These are phyloP conservation scores for Thermophis baileyi DNA, from an alignment of 2,113 vertebrate genomes.

Conservation along the genomic window DNA sequence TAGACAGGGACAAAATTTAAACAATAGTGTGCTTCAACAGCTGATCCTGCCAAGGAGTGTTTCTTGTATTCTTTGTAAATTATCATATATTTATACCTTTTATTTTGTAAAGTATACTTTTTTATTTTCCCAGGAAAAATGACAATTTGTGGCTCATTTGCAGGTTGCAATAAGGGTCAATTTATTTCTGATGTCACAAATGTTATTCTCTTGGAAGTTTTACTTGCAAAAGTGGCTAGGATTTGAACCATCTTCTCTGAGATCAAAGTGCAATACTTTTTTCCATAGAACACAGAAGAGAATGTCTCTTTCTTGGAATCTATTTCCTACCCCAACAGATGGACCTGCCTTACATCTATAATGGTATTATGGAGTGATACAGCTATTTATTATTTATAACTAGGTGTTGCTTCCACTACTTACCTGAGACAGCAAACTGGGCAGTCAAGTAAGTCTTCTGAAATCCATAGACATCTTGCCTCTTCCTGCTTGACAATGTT, in stretches of 20 bases:
- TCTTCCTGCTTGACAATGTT: slow-evolving; percentile 8
- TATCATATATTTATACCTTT: too few species aligned
- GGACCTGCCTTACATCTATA: background rate
- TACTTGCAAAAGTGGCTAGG: background rate
- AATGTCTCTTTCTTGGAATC: background rate
- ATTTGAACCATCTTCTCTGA: background rate
- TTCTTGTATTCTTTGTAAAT: too few species aligned
- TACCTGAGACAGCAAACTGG: slow-evolving; percentile 29
- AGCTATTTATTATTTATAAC: background rate
- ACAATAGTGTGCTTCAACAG: too few species aligned
- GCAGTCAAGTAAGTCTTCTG: slow-evolving; percentile 23
- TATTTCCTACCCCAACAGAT: background rate
- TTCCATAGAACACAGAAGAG: background rate
- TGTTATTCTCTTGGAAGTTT: too few species aligned
- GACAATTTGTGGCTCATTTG: too few species aligned
- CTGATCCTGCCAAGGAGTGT: too few species aligned
- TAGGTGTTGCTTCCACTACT: background rate
- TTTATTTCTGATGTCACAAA: too few species aligned
- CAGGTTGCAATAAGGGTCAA: too few species aligned
- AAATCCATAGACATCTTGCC: slow-evolving; percentile 4
- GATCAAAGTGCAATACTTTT: background rate
- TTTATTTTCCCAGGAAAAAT: too few species aligned
- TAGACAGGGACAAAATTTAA: too few species aligned
- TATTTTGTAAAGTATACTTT: too few species aligned
- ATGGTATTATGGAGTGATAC: background rate